Evolutionary conservation across 2,888 invertebrate genomes (phyloP), one percentile per base, ranked within the genome.

Genomic region (Colletes collaris): DNA sequence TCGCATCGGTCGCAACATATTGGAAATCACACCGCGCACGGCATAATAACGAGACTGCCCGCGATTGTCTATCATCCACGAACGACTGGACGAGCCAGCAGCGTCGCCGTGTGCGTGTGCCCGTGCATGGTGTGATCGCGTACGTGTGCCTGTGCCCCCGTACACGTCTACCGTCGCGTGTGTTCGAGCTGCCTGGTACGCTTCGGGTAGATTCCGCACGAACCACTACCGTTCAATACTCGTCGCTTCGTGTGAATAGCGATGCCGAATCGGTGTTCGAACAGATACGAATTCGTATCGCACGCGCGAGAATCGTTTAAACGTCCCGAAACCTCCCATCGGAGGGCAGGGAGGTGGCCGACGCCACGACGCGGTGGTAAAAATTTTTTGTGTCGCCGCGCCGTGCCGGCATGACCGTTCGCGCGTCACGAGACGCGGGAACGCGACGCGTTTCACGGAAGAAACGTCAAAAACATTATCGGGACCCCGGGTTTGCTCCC

Each of bases 1-100:
- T 13, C 27, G 52, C 52, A 19, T 10, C 27, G 52, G 44, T 76
- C 70, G 70, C 59, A 64, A 65, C 69, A 58, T 77, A 81, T 86
- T 76, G 85, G 79, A 83, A 85, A 81, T 86, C 82, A 82, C 77
- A 66, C 27, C 60, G 56, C 70, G 72, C 76, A 56, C 67, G 52
- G 83, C 86, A 86, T 89, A 89, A 87, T 86, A 89, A 89, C 87
- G 84, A 86, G 81, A 78, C 85, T 83, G 76, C 77, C 83, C 84
- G 83, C 84, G 82, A 89, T 89, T 90, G 86, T 89, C 90, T 86
- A 89, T 90, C 87, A 86, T 80, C 83, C 77, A 79, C 65, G 72
- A 79, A 85, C 83, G 74, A 76, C 53, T 56, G 27, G 53, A 52
- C 67, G 59, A 7, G 50, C 13, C 16, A 19, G 16, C 16, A 10